Base-by-base conservation (phyloP, 2,797 vertebrate genomes). In the Platyrinchus mystaceus region DNA sequence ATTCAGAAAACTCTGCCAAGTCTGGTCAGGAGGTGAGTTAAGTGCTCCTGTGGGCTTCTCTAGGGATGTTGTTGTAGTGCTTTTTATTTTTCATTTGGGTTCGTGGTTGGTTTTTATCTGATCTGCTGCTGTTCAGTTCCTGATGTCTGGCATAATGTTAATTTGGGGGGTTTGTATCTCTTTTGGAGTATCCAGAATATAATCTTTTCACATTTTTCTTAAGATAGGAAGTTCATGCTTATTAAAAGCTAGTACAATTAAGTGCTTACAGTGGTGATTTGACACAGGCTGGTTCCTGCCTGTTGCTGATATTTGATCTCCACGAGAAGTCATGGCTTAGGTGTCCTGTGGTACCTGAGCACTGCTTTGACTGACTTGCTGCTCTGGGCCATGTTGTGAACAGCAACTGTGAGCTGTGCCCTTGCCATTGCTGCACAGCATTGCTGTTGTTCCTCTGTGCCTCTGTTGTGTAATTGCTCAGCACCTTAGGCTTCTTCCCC, bases 11-110 rank as follows among this genome's bases (percentile, higher is more conserved):
- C 96, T 99, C 98, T 53, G 99, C 99, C 36, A 99, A 99, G 94
- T 99, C 99, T 68, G 99, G 99, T 89, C 99, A 99, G 95, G 99
- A 99, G 99, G 99, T 99, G 91, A 98, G 98, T 97, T 89, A 63
- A 84, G 52, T 52, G 41, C 71, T 90, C 7, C n/a, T 80, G 22
- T 69, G 34, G 8, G 18, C 19, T 79, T 78, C 23, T 59, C 24
- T 66, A 5, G 8, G 20, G 34, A 16, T 46, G 11, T 2, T 84
- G 15, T 22, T 85, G 10, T 30, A 14, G 11, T 12, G 19, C 12
- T 36, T 26, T 76, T 62, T 46, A 19, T 46, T 82, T 88, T 82
- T 26, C 7, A 32, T 13, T 44, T 5, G 8, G 21, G 22, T 70
- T 89, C 10, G 1, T 56, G 23, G 22, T 37, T 68, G 18, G 2